phyloP scores from a whole-genome alignment of 2,888 invertebrate species.

The Patella pellucida region DNA sequence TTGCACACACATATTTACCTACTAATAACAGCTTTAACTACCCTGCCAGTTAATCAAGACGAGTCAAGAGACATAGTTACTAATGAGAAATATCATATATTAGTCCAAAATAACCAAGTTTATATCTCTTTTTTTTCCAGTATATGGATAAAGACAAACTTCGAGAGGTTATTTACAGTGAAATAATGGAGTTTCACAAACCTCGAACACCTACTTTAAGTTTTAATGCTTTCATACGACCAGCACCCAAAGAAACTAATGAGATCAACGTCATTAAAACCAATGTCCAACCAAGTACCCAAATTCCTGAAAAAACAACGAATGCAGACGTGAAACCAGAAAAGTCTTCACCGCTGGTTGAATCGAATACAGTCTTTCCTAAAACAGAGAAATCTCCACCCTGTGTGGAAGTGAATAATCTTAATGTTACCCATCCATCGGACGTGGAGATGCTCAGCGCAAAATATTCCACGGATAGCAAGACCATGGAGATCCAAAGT shows the following conservation, averaged over 20 bases:
- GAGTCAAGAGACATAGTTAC: too few species aligned
- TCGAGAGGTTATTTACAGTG: slow-evolving; percentile 65
- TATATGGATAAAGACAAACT: slow-evolving; percentile 60
- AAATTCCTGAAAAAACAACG: neutral
- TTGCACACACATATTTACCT: too few species aligned
- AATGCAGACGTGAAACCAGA: neutral
- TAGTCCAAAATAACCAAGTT: too few species aligned
- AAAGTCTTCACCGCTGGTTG: neutral
- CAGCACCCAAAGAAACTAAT: slow-evolving; percentile 50
- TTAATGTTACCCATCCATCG: slow-evolving; percentile 29
- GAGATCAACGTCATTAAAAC: neutral
- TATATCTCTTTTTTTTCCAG: slow-evolving; percentile 46
- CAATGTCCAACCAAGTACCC: neutral
- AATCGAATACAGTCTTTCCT: neutral
- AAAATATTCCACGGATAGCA: slow-evolving; percentile 40
- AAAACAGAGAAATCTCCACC: slow-evolving; percentile 34
- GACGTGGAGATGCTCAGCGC: slow-evolving; percentile 69
- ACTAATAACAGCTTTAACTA: too few species aligned
- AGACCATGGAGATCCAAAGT: slow-evolving; percentile 40
- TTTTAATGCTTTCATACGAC: slow-evolving; percentile 56
- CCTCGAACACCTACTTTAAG: slow-evolving; percentile 53
- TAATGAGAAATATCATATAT: too few species aligned
- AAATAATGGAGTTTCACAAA: slow-evolving; percentile 66
- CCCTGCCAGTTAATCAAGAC: too few species aligned
- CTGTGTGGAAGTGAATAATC: slow-evolving; percentile 37